A percentile compares a stretch with the other conserved stretches of the same genome.
These are phyloP conservation scores for Drosophila cracens DNA, from an alignment of 2,888 invertebrate species.

Conservation along the genomic window DNA sequence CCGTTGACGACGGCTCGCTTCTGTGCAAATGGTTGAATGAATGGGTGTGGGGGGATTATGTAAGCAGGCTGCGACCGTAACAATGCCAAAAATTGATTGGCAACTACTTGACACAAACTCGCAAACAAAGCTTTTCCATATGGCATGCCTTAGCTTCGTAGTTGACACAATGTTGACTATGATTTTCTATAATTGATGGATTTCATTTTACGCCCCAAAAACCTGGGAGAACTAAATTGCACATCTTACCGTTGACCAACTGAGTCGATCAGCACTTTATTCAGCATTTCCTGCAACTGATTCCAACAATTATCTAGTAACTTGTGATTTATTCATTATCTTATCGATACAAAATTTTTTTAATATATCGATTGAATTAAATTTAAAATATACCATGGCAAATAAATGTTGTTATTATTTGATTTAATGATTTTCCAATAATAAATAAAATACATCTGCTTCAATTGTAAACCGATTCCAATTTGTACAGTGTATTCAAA, in stretches of 20 bases:
- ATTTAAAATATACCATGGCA: too few relatives aligned
- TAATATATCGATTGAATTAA: not conserved
- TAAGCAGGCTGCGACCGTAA: slow-evolving; percentile 38
- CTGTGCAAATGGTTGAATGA: not conserved
- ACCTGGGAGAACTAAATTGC: slow-evolving; percentile 23
- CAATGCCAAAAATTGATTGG: slow-evolving; percentile 77
- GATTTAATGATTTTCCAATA: not conserved
- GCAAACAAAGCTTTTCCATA: slow-evolving; percentile 38
- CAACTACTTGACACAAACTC: slow-evolving; percentile 64
- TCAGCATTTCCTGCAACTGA: not conserved
- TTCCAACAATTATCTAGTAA: not conserved
- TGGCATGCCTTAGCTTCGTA: slow-evolving; percentile 32
- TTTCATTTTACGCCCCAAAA: slow-evolving; percentile 37
- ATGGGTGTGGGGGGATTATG: not conserved
- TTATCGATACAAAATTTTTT: not conserved
- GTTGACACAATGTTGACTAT: slow-evolving; percentile 43
- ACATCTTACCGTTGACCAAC: slow-evolving; percentile 24
- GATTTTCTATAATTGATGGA: slow-evolving; percentile 69
- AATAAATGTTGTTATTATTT: not conserved
- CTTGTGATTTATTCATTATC: not conserved
- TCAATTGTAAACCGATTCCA: not conserved
- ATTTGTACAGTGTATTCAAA: slow-evolving; percentile 1
- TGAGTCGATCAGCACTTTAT: slow-evolving; percentile 5
- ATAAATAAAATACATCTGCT: not conserved
- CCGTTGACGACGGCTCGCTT: slow-evolving; percentile 56